These are phyloP conservation scores for Odontophorus gujanensis DNA, from an alignment of 2,113 vertebrate species.

Conservation along the genomic window DNA sequence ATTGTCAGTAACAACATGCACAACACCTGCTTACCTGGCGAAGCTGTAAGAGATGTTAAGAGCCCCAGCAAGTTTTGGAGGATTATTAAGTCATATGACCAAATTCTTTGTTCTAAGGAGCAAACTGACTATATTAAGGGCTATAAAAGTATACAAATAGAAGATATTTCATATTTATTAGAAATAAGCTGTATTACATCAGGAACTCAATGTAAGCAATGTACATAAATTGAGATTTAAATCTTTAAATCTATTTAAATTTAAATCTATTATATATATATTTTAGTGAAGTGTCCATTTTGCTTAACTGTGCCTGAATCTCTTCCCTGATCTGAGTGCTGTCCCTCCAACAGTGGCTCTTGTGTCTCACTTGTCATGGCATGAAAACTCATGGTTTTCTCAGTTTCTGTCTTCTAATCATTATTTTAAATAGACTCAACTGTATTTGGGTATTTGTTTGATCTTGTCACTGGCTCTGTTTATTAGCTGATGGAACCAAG, in stretches of 20 bases:
- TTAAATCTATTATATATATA: neutral
- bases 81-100: neutral
- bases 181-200: neutral
- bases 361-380: neutral
- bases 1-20: neutral
- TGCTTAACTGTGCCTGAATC: neutral
- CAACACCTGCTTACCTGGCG: neutral
- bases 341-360: neutral
- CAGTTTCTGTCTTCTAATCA: neutral
- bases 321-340: neutral
- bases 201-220: neutral
- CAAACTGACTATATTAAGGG: neutral
- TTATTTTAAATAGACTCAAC: neutral
- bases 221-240: neutral
- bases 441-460: neutral
- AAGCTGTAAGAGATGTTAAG: neutral
- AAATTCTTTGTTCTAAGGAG: neutral
- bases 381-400: neutral
- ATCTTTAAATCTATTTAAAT: neutral
- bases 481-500: neutral
- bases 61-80: neutral
- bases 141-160: neutral
- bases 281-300: neutral
- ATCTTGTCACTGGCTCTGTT: neutral
- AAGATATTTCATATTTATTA: neutral